A percentile compares a stretch with the other conserved stretches of the same genome.
Evolutionary conservation across 2,888 invertebrate genomes (phyloP).

Genomic region (Harpalus rufipes): DNA sequence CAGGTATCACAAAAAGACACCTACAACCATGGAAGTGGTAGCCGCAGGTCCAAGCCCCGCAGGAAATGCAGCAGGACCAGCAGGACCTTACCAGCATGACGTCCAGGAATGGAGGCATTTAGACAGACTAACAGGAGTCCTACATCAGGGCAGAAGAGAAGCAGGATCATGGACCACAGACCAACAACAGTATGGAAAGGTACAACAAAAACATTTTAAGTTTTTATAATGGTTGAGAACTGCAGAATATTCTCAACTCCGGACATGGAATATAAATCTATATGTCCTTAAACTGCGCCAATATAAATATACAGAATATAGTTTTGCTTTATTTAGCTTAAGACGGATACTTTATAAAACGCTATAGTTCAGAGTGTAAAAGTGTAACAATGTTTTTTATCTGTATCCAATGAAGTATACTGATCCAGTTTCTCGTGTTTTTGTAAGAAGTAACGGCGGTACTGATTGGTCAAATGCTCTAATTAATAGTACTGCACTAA

Average conservation of each 20-base stretch:
- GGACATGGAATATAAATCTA: conserved; percentile 27
- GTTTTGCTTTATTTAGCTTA: too few relatives aligned
- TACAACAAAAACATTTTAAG: conserved; percentile 69
- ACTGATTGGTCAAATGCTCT: not conserved
- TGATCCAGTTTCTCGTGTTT: not conserved
- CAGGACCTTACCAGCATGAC: conserved; percentile 78
- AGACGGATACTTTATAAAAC: too few relatives aligned
- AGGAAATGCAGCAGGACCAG: conserved; percentile 68
- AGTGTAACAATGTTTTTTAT: too few relatives aligned
- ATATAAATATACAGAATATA: too few relatives aligned
- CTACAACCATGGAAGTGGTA: conserved; percentile 75
- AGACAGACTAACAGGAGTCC: conserved; percentile 79
- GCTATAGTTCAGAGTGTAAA: too few relatives aligned
- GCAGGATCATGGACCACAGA: conserved; percentile 79
- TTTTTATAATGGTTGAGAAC: conserved; percentile 1
- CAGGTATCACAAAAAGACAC: not conserved
- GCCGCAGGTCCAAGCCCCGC: conserved; percentile 73
- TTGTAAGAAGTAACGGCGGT: not conserved
- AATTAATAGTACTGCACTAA: not conserved
- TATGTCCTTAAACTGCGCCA: conserved; percentile 12
- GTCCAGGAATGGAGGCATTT: conserved; percentile 80
- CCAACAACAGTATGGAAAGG: conserved; percentile 80
- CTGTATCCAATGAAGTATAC: not conserved
- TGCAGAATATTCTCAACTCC: conserved; percentile 1
- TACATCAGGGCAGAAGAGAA: conserved; percentile 79